Percentiles rank a stretch among this genome's conserved stretches.
Evolutionary conservation across 2,888 invertebrate species (phyloP).

Genomic region (Dione vanillae): DNA sequence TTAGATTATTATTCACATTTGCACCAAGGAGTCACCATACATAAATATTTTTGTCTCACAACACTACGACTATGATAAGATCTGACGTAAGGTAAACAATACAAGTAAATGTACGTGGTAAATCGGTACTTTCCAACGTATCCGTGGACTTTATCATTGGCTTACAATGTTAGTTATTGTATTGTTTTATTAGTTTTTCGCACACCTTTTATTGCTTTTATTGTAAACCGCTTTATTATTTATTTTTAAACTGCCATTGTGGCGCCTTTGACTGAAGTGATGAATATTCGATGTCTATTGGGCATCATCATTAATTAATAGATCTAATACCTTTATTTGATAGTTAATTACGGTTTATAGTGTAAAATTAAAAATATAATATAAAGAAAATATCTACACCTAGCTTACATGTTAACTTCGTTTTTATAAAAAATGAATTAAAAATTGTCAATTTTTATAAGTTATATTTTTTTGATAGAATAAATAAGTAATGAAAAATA

Average conservation of each 20-base stretch:
- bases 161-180: slow-evolving; percentile 41
- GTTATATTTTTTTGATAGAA: too few relatives aligned
- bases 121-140: slow-evolving; percentile 29
- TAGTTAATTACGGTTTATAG: too few relatives aligned
- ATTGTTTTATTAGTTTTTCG: slow-evolving; percentile 37
- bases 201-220: slow-evolving; percentile 33
- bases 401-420: too few relatives aligned
- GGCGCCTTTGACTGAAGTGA: too few relatives aligned
- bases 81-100: slow-evolving; percentile 16
- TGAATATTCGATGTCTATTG: too few relatives aligned
- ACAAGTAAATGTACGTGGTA: slow-evolving; percentile 24
- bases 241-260: neutral
- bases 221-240: slow-evolving; percentile 5
- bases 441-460: too few relatives aligned
- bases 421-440: too few relatives aligned
- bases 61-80: slow-evolving; percentile 1
- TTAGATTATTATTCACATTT: neutral
- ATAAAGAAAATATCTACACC: too few relatives aligned
- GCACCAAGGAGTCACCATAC: neutral
- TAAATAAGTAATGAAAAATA: too few relatives aligned
- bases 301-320: too few relatives aligned
- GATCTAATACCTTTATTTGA: too few relatives aligned
- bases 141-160: slow-evolving; percentile 38
- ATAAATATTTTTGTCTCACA: slow-evolving; percentile 18
- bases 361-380: too few relatives aligned